Base-by-base conservation (phyloP, 2,888 invertebrate genomes). In the Drosophila mayaguana region DNA sequence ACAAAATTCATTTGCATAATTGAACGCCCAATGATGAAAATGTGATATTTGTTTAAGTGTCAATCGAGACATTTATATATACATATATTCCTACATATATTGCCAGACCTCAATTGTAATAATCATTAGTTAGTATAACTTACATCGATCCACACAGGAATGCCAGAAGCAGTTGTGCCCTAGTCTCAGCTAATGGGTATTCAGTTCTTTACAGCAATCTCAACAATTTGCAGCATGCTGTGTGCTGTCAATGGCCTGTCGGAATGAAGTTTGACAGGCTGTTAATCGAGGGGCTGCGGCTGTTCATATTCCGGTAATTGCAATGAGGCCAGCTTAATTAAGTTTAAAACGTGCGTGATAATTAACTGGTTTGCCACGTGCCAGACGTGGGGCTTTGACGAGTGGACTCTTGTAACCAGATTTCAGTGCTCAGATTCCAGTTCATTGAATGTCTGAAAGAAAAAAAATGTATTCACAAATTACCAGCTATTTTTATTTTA, bases 271-370 rank as follows among this genome's bases (percentile, higher is more conserved):
- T 69, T 71, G 79, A 79, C 69, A 72, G 16, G 51, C 46, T 64
- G 66, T 63, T 75, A 53, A 65, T 75, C 63, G 53, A 66, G 51
- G 51, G 46, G 43, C 48, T 25, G 50, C 46, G 53, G 34, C 67
- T 55, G 81, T 67, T 81, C 75, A 75, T 80, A 73, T 73, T 20
- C 46, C 34, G 64, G 78, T 78, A 82, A 88, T 85, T 70, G 75
- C 57, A 66, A 54, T 55, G 63, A 43, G 66, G 64, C 57, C 45
- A 51, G 59, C 75, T 88, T 88, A 85, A 85, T 85, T 80, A 89
- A 73, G 83, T 75, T 85, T 77, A 73, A 74, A 84, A 74, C 66
- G 66, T 63, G 72, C 54, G 70, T 63, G 59, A 74, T 84, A 89
- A 89, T 88, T 80, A 80, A 84, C 85, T 72, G 59, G 42, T 61